phyloP scores from a whole-genome alignment of 2,797 vertebrate genomes.

The Argentina silus region DNA sequence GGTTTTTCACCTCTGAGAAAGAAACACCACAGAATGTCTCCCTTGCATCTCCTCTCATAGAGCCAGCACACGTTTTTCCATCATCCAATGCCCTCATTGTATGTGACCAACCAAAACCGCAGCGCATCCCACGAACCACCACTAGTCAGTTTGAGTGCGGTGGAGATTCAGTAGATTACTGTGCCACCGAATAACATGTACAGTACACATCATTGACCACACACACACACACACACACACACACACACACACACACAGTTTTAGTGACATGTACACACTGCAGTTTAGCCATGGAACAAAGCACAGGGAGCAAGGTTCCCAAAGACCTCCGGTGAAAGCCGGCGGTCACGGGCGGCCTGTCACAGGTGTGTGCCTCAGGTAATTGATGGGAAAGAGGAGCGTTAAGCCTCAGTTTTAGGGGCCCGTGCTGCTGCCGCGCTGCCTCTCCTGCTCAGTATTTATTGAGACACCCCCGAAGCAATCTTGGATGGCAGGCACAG shows the following conservation, averaged over 20 bases:
- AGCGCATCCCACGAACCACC: no score
- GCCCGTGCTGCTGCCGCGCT: constrained; percentile 42
- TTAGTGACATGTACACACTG: no score
- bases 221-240: not conserved
- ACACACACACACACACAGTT: not conserved
- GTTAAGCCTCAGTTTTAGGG: constrained; percentile 51
- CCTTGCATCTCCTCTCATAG: not conserved
- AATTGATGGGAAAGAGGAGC: constrained; percentile 63
- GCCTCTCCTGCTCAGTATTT: constrained; percentile 70
- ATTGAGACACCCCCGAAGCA: constrained; percentile 78
- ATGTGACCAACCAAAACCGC: no score
- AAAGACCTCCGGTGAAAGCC: constrained; percentile 23
- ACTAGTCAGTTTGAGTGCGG: not conserved
- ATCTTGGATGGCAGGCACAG: constrained; percentile 77
- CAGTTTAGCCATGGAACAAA: not conserved
- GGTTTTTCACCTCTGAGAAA: no score
- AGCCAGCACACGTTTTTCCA: not conserved
- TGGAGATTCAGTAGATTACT: not conserved
- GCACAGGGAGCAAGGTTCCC: constrained; percentile 1
- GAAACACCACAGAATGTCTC: not conserved
- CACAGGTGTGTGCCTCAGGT: constrained; percentile 42
- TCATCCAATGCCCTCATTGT: not conserved
- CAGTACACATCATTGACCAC: not conserved
- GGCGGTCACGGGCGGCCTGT: constrained; percentile 37
- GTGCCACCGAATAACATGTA: not conserved